These are phyloP conservation scores for Enteromius anoplus DNA, from an alignment of 2,797 vertebrate genomes.

Conservation along the genomic window DNA sequence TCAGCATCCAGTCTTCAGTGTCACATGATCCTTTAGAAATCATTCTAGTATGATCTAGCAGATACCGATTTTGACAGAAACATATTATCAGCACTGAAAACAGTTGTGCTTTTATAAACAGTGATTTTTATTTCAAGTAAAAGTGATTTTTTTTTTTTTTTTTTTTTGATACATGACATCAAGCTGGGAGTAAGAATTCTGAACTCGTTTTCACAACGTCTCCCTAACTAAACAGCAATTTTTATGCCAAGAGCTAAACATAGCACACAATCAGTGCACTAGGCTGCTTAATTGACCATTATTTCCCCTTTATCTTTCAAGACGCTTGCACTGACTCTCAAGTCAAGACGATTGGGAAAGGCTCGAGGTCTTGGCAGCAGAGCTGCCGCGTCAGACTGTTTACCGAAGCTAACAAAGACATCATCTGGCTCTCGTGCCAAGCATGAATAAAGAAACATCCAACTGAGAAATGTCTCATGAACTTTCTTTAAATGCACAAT, in stretches of 20 bases:
- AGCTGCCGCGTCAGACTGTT: conserved; percentile 38
- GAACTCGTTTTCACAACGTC: conserved; percentile 8
- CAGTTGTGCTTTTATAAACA: not conserved
- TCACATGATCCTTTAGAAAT: not conserved
- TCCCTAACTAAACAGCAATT: conserved; percentile 16
- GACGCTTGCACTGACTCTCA: conserved; percentile 47
- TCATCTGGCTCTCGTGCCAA: not conserved
- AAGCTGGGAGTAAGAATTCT: conserved; percentile 17
- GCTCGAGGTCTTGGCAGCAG: conserved; percentile 37
- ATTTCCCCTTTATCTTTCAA: conserved; percentile 62
- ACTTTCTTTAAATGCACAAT: conserved; percentile 53
- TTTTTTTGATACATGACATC: conserved; percentile 26
- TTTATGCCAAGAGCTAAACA: conserved; percentile 32
- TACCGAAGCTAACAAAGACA: conserved; percentile 26
- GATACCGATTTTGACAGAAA: no score
- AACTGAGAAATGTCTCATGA: conserved; percentile 61
- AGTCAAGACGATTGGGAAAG: conserved; percentile 40
- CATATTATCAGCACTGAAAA: not conserved
- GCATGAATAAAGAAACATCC: conserved; percentile 57
- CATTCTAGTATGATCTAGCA: not conserved
- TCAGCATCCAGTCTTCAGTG: not conserved
- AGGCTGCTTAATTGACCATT: conserved; percentile 66
- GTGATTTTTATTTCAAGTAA: no score
- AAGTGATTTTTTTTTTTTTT: not conserved
- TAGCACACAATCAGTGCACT: conserved; percentile 40